Conservation (phyloP, 2,113 vertebrate genomes). For the Megaleporinus macrocephalus region DNA sequence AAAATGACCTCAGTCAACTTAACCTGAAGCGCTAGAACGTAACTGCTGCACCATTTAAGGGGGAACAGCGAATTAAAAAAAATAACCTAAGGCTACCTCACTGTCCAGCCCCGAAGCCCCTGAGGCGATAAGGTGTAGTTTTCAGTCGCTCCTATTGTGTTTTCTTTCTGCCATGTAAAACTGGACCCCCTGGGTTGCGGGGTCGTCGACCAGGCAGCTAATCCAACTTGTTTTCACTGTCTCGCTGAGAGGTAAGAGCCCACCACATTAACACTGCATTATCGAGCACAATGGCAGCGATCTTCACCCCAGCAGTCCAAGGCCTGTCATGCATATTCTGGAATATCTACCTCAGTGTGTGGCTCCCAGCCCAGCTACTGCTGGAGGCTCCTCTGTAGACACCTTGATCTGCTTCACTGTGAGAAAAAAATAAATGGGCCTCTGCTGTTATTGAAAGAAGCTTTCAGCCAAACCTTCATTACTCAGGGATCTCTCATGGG, state of each 20-base stretch:
- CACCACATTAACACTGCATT: slow-evolving; percentile 74
- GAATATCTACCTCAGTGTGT: background rate
- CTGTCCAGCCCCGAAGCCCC: background rate
- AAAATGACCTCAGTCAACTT: no score
- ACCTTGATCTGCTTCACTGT: no score
- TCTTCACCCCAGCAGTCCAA: slow-evolving; percentile 58
- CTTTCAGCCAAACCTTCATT: no score
- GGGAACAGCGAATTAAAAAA: no score
- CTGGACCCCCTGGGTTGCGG: slow-evolving; percentile 40
- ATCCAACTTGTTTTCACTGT: slow-evolving; percentile 81
- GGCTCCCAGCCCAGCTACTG: background rate
- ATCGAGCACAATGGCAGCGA: slow-evolving; percentile 71
- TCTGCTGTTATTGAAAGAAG: no score
- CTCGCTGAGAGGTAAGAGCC: slow-evolving; percentile 73
- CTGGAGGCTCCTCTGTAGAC: no score
- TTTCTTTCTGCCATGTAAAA: slow-evolving; percentile 69
- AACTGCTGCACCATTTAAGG: no score
- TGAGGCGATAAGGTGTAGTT: slow-evolving; percentile 40
- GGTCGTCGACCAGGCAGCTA: slow-evolving; percentile 63
- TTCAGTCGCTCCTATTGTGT: slow-evolving; percentile 59
- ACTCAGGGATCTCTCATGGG: no score
- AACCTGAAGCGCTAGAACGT: no score
- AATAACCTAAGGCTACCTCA: background rate
- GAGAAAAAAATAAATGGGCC: no score
- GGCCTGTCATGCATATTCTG: slow-evolving; percentile 39